Base-by-base conservation (phyloP, 2,888 invertebrate genomes). In the Diachrysia chrysitis region DNA sequence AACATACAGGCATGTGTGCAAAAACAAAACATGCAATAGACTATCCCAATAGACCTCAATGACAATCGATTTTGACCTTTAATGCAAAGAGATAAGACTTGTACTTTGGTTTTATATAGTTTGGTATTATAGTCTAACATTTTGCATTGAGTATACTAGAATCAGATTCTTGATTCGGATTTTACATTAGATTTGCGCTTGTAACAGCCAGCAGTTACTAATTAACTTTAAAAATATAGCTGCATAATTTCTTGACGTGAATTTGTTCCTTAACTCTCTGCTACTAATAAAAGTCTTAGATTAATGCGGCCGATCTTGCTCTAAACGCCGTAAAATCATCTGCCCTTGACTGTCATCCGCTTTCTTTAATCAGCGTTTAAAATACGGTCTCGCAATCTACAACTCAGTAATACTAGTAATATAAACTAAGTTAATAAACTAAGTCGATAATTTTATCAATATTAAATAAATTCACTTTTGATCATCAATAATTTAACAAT, bases 1-100 rank as follows among this genome's bases (percentile, higher is more conserved):
- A 90, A 89, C 87, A 89, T 56, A 37, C 42, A 71, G 76, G 67
- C 68, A 76, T 82, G 78, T 82, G 81, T 81, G 82, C 71, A 84
- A 87, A 86, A 90, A 87, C 84, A 85, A 84, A 82, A 75, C 74
- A 74, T 64, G 37, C 71, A 65, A 21, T 69, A 62, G 56, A 48
- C 56, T 65, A 67, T 64, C 68, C 53, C 58, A 55, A 51, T 54
- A 51, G 54, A 69, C 55, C 55, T 63, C 42, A 23, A 17, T 59
- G 42, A 65, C 56, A 69, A 32, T 23, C 51, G 9, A 69, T 65
- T 66, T 65, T 73, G 60, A 61, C 23, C 68, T 61, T 67, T 79
- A 79, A 25, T 32, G 46, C 58, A 64, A 53, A 19, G 53, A 29
- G 21, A 58, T 79, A 73, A 66, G 64, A 56, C 48, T 69, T 63